Evolutionary conservation across 2,113 vertebrate genomes (phyloP), one percentile per base, ranked within the genome.

Genomic region (Brachyhypopomus occidentalis): DNA sequence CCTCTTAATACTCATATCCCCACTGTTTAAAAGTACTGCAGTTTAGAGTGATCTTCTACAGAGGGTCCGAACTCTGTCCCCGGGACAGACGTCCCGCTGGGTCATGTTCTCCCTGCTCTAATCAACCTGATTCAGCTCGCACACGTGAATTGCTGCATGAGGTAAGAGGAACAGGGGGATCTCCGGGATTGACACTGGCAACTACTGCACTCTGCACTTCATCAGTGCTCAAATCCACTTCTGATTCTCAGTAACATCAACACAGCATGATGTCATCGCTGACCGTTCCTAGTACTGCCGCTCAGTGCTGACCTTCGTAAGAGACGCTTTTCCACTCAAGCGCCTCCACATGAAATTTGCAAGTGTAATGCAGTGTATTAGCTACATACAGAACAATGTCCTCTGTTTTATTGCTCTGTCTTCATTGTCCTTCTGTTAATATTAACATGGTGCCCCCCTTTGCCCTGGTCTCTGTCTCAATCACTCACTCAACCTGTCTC

Each of bases 201-300:
- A 76, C 38, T 2, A 45, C 34, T 76, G 36, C 22, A 38, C 16
- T 45, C 30, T n/a, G 38, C 59, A 23, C 74, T 41, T 41, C 41
- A 41, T 41, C 41, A 9, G 41, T 76, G 23, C 41, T 76, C 34
- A 34, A 63, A 63, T 62, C 41, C 62, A 64, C 30, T 67, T 34
- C 64, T 7, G 30, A 67, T 19, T 8, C 30, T 75, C 30, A 4
- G 36, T 75, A 22, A 75, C 22, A 60, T 19, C 20, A 30, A 38
- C 30, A 34, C 22, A 30, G 8, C 30, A 12, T 60, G 73, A 19
- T 22, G 56, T 59, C 27, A 36, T 30, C 9, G 2, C 27, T 38
- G 20, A 75, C 22, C 9, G 9, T 45, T 6, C 73, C 62, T 34
- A 36, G 2, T 25, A 27, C 16, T 75, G 36, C 27, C 45, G 17